These are phyloP conservation scores for Setipinna tenuifilis DNA, from an alignment of 2,797 vertebrate species.

Conservation along the genomic window DNA sequence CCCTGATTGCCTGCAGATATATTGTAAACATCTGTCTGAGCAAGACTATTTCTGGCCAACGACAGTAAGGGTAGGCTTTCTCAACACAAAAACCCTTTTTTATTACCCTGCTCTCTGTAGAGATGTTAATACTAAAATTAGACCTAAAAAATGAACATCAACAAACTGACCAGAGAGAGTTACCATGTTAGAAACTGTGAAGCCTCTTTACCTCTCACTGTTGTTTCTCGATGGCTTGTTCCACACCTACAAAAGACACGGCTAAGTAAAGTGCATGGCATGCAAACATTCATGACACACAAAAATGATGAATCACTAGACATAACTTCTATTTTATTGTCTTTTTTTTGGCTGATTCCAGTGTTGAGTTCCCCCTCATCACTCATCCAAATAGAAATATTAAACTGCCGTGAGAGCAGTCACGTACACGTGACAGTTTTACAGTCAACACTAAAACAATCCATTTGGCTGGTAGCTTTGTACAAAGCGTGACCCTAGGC, in stretches of 20 bases:
- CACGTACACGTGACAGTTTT: neutral
- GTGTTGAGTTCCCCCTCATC: neutral
- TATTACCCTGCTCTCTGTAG: neutral
- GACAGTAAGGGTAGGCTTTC: too few relatives aligned
- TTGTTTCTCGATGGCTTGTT: neutral
- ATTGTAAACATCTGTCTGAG: neutral
- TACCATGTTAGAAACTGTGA: neutral
- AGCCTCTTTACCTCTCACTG: neutral
- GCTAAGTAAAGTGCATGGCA: neutral
- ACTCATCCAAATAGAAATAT: neutral
- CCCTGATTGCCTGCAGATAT: neutral
- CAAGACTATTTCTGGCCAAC: neutral
- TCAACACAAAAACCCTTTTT: neutral
- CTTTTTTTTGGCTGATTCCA: neutral
- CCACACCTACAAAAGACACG: neutral
- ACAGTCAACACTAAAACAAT: constrained; percentile 6
- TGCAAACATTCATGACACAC: neutral
- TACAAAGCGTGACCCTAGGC: neutral
- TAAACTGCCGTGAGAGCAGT: neutral
- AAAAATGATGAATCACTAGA: neutral
- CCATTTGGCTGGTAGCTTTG: neutral
- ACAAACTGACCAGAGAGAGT: neutral
- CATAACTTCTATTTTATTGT: neutral
- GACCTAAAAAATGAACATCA: neutral
- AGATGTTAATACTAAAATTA: neutral